These are phyloP conservation scores for Tillus elongatus DNA, from an alignment of 2,888 invertebrate genomes.

Conservation along the genomic window DNA sequence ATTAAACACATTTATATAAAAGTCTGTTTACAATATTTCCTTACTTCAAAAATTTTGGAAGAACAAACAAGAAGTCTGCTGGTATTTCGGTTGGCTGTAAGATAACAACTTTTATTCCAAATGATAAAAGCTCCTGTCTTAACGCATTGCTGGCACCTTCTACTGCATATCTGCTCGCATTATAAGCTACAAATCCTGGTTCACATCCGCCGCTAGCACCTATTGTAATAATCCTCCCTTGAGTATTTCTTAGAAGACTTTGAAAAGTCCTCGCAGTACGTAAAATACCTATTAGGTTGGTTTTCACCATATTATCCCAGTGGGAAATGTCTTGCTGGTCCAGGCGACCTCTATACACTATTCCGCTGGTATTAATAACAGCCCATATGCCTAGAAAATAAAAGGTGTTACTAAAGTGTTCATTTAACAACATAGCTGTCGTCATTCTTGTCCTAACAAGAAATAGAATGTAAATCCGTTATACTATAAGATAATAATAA, in stretches of 20 bases:
- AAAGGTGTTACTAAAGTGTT: no score
- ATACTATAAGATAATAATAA: no score
- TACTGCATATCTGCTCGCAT: slow-evolving; percentile 55
- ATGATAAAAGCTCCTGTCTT: slow-evolving; percentile 57
- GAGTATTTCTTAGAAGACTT: slow-evolving; percentile 55
- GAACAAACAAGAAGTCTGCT: slow-evolving; percentile 56
- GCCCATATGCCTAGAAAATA: slow-evolving; percentile 63
- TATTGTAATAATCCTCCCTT: slow-evolving; percentile 62
- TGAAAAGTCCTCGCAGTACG: slow-evolving; percentile 69
- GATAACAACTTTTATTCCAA: slow-evolving; percentile 64
- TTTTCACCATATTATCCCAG: slow-evolving; percentile 61
- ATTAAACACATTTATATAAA: no score
- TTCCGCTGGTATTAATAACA: slow-evolving; percentile 74
- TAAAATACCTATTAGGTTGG: slow-evolving; percentile 63
- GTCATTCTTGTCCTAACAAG: no score
- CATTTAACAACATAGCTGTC: no score
- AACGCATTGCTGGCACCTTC: slow-evolving; percentile 71
- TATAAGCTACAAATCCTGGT: slow-evolving; percentile 49
- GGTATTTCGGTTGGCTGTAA: slow-evolving; percentile 62
- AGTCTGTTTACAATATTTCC: no score
- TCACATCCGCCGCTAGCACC: slow-evolving; percentile 47
- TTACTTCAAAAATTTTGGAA: slow-evolving; percentile 49
- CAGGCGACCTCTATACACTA: slow-evolving; percentile 60
- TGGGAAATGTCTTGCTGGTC: slow-evolving; percentile 59
- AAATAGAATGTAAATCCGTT: no score